These are phyloP conservation scores for Varanus salvator DNA, from an alignment of 2,113 vertebrate genomes.

Conservation along the genomic window DNA sequence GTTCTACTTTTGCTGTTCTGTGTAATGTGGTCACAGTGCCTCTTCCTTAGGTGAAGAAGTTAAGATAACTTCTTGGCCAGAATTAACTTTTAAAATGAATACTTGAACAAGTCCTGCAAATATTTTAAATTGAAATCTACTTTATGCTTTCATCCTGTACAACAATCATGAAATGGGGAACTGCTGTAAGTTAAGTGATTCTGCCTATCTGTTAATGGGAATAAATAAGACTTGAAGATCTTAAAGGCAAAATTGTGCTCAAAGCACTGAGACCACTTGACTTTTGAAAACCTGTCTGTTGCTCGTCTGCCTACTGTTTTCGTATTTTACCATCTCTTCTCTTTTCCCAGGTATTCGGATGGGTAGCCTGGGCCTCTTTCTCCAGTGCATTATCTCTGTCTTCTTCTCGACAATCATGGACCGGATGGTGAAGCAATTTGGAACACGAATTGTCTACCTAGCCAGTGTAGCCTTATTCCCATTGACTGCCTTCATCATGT, in stretches of 20 bases:
- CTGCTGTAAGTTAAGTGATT: not conserved
- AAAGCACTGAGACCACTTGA: not conserved
- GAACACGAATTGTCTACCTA: conserved; percentile 80
- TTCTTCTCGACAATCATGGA: conserved; percentile 87
- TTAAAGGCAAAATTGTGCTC: not conserved
- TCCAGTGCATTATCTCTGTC: conserved; percentile 86
- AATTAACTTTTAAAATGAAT: not conserved
- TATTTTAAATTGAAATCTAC: not conserved
- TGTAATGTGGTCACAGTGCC: conserved; percentile 13
- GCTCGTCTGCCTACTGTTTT: not conserved
- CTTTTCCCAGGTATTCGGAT: conserved; percentile 82
- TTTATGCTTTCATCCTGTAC: not conserved
- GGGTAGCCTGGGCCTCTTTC: conserved; percentile 89
- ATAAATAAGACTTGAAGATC: not conserved
- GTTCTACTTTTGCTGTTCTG: conserved; percentile 43
- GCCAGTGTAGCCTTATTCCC: conserved; percentile 84
- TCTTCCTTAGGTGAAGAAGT: not conserved
- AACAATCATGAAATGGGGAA: not conserved
- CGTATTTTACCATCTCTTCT: not conserved
- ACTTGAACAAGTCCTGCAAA: not conserved
- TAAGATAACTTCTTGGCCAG: not conserved
- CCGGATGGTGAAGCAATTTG: conserved; percentile 81
- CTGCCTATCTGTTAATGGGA: not conserved
- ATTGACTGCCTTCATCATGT: conserved; percentile 78
- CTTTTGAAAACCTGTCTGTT: not conserved